Evolutionary conservation across 2,888 invertebrate species (phyloP).

Genomic region (Andrena haemorrhoa): DNA sequence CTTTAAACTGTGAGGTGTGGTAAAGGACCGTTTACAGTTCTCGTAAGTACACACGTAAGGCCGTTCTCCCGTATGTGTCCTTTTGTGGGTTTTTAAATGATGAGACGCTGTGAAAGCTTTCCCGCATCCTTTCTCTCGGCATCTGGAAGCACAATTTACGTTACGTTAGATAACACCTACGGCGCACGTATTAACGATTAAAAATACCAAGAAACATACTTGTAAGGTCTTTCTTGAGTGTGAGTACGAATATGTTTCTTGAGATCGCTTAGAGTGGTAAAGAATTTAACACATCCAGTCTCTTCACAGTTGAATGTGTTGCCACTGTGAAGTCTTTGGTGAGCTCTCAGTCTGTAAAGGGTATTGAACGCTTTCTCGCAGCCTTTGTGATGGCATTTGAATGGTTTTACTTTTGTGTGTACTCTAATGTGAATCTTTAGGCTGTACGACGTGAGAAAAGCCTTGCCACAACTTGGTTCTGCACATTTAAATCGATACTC

Average conservation of each 20-base stretch:
- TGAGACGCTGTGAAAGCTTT: conserved; percentile 98
- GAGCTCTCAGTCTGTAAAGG: conserved; percentile 95
- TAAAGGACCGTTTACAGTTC: conserved; percentile 91
- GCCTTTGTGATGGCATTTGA: conserved; percentile 92
- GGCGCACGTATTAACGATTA: background rate
- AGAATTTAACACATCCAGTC: conserved; percentile 94
- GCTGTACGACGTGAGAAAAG: conserved; percentile 97
- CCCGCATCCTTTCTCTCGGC: conserved; percentile 93
- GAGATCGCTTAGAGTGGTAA: conserved; percentile 97
- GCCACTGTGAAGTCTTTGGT: conserved; percentile 96
- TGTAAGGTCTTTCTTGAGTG: conserved; percentile 95
- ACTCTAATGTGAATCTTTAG: conserved; percentile 97
- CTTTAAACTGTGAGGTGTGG: conserved; percentile 93
- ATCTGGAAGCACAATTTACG: conserved; percentile 86
- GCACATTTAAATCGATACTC: conserved; percentile 97
- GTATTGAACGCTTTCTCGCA: conserved; percentile 98
- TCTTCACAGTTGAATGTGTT: conserved; percentile 97
- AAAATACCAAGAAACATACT: conserved; percentile 86
- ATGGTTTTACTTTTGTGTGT: conserved; percentile 97
- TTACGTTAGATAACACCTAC: background rate
- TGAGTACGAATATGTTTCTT: conserved; percentile 97
- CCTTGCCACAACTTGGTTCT: conserved; percentile 95
- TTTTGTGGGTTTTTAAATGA: conserved; percentile 95
- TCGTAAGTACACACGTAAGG: conserved; percentile 91
- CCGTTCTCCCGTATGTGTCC: conserved; percentile 93